Evolutionary conservation across 2,113 vertebrate species (phyloP), one percentile per base, ranked within the genome.

Genomic region (Sander lucioperca): DNA sequence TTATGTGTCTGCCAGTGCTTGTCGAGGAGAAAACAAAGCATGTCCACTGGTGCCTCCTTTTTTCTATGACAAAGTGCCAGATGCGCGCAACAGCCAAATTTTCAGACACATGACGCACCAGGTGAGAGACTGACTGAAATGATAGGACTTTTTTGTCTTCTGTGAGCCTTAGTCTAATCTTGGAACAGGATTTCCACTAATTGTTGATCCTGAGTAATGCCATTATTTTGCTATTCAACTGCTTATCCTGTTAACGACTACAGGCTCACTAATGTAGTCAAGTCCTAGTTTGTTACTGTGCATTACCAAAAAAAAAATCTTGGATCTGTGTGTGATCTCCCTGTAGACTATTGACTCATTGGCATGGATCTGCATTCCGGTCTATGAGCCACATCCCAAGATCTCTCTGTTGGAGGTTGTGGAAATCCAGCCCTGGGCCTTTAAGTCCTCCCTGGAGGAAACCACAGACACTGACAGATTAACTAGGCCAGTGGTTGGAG

Each of bases 11-110:
- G 5, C 16, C 47, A 89, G 84, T 19, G 1, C 2, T 63, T 80
- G 3, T 48, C n/a, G 0, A 7, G 33, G 33, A 69, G 21, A n/a
- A 36, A 80, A 33, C n/a, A 87, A 85, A 54, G 4, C 5, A 1
- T 87, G 79, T n/a, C 43, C 33, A 5, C 2, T 80, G n/a, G 1
- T 65, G 33, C n/a, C 51, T 43, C 11, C 0, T 0, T 85, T 77
- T 80, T 57, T 82, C 18, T 67, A 25, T 78, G 73, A 79, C 4
- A 94, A 92, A 80, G 84, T 94, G 7, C 94, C 94, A 21, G 93
- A 95, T 90, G 92, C 94, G 2, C 14, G 82, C 36, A 94, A 95
- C 56, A 95, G 94, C 79, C 56, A 76, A 19, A 89, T 95, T 73
- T 90, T 93, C 72, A 71, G 30, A 85, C 74, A 89, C n/a, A 78